These are phyloP conservation scores for Habroteleia sp. DNA, from an alignment of 2,888 invertebrate genomes.

Conservation along the genomic window DNA sequence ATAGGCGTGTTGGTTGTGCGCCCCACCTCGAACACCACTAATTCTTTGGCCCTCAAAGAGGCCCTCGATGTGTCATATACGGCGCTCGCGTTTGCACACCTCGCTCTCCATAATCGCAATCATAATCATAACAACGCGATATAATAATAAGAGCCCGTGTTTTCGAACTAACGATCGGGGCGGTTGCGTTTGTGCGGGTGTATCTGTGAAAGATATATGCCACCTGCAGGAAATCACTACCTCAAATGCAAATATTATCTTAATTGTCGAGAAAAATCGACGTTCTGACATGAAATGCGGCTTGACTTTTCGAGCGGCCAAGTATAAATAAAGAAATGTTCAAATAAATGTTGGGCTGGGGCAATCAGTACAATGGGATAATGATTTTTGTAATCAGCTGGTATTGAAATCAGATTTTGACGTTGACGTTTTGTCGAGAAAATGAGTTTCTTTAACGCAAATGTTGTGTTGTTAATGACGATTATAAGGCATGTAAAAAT, in stretches of 20 bases:
- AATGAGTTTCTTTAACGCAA: constrained; percentile 30
- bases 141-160: constrained; percentile 52
- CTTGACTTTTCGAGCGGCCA: constrained; percentile 23
- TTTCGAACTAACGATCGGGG: constrained; percentile 71
- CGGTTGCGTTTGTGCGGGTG: constrained; percentile 54
- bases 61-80: constrained; percentile 78
- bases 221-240: constrained; percentile 81
- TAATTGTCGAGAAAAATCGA: constrained; percentile 77
- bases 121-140: constrained; percentile 47
- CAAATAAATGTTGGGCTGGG: constrained; percentile 10
- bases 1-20: constrained; percentile 68
- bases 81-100: constrained; percentile 71
- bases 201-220: constrained; percentile 28
- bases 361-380: constrained; percentile 4
- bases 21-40: constrained; percentile 23
- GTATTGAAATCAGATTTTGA: constrained; percentile 24
- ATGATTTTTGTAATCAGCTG: constrained; percentile 21
- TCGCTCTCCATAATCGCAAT: constrained; percentile 54
- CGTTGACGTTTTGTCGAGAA: neutral
- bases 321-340: constrained; percentile 38
- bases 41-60: constrained; percentile 42
- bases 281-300: constrained; percentile 62
- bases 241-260: constrained; percentile 81
- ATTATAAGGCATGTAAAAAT: too few species aligned
- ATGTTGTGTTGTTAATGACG: too few species aligned